phyloP scores from a whole-genome alignment of 2,797 vertebrate species.

The Enteromius trimaculatus region DNA sequence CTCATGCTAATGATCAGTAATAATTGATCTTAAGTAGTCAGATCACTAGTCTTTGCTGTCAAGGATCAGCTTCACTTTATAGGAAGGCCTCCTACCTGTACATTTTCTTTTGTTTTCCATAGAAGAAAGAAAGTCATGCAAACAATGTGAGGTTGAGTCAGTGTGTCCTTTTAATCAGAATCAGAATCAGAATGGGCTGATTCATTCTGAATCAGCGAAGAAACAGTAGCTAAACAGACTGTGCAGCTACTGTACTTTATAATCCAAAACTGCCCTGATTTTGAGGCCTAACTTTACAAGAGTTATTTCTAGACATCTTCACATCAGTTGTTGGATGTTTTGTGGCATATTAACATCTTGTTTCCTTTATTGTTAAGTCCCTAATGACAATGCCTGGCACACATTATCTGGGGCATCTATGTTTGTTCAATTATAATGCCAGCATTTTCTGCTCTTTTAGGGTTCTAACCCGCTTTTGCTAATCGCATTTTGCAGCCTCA shows the following conservation, averaged over 20 bases:
- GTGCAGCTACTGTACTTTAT: neutral
- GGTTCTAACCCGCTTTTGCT: slow-evolving; percentile 65
- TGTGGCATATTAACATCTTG: slow-evolving; percentile 55
- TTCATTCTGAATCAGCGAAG: no score
- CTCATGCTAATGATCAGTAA: neutral
- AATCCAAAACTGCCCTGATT: neutral
- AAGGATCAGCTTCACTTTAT: neutral
- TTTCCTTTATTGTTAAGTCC: slow-evolving; percentile 52
- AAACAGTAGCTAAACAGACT: neutral
- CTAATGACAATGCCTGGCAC: slow-evolving; percentile 53
- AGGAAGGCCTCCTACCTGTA: neutral
- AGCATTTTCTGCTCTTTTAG: slow-evolving; percentile 58
- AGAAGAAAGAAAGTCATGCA: neutral
- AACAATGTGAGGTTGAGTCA: neutral
- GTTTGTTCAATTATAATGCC: slow-evolving; percentile 64
- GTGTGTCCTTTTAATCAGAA: no score
- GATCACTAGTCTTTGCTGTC: neutral
- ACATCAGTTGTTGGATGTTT: slow-evolving; percentile 43
- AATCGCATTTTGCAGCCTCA: slow-evolving; percentile 70
- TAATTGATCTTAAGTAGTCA: neutral
- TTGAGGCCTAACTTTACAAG: slow-evolving; percentile 14
- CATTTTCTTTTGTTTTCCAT: neutral
- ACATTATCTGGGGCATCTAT: slow-evolving; percentile 64
- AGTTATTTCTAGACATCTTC: slow-evolving; percentile 38
- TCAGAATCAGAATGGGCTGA: no score